A percentile compares a stretch with the other conserved stretches of the same genome.
Conservation (phyloP, 2,888 invertebrate species). For the Cecidostiba fungosa region DNA sequence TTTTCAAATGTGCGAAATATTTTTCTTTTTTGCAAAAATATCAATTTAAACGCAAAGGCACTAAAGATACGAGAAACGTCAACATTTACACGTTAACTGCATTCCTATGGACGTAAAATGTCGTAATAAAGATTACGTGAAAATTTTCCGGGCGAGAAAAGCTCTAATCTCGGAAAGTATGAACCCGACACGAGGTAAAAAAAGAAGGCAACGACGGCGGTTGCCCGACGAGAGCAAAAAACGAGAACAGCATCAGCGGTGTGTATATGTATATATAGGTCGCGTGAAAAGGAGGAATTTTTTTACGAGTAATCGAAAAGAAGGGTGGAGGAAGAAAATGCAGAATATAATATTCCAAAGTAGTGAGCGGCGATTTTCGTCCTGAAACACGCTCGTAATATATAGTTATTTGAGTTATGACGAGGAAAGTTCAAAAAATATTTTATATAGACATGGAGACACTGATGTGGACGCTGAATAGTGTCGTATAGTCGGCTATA, state of each 20-base stretch:
- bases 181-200: neutral
- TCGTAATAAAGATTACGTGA: neutral
- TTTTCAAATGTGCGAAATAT: neutral
- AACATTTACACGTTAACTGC: neutral
- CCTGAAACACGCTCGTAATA: neutral
- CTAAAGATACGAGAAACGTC: neutral
- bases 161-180: conserved; percentile 24
- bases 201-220: neutral
- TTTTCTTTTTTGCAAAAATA: too few relatives aligned
- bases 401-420: neutral
- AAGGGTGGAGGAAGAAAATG: neutral
- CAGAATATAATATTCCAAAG: neutral
- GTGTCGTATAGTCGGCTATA: neutral
- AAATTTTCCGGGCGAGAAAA: neutral
- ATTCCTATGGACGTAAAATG: neutral
- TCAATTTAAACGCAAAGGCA: too few relatives aligned
- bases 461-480: too few relatives aligned
- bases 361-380: neutral
- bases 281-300: conserved; percentile 12
- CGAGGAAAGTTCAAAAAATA: neutral
- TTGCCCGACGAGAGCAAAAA: neutral
- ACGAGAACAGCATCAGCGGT: neutral
- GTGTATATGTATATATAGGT: neutral
- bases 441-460: neutral
- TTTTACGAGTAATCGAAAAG: neutral